phyloP scores from a whole-genome alignment of 2,888 invertebrate species.

The Rotaria socialis region DNA sequence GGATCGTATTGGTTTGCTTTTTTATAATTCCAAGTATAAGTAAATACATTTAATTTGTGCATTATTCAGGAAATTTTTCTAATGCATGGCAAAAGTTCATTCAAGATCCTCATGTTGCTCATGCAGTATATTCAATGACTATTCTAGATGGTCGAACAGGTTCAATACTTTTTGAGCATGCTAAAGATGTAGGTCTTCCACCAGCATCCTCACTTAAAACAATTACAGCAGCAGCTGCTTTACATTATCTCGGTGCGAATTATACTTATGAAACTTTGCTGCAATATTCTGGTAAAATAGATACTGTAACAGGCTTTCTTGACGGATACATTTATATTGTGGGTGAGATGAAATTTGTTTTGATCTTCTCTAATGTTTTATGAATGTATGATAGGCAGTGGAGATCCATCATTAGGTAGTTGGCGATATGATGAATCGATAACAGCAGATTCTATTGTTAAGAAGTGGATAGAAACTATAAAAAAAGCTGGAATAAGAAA shows the following conservation, averaged over 20 bases:
- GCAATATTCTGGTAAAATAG: not conserved
- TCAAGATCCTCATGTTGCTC: not conserved
- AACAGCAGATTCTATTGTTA: not conserved
- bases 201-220: conserved; percentile 20
- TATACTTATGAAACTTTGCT: not conserved
- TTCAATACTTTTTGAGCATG: not conserved
- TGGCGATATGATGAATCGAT: not conserved
- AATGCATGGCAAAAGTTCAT: not conserved
- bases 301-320: not conserved
- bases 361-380: not conserved
- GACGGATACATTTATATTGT: conserved; percentile 34
- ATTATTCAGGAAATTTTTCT: not conserved
- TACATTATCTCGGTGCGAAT: conserved; percentile 1
- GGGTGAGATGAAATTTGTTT: not conserved
- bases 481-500: not conserved
- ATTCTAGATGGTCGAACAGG: not conserved
- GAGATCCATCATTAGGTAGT: conserved; percentile 1
- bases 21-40: not conserved
- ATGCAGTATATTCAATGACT: conserved; percentile 21
- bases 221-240: not conserved
- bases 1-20: not conserved
- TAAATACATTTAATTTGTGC: not conserved
- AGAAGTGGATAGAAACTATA: not conserved
- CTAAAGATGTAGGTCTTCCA: not conserved
- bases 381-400: not conserved